Evolutionary conservation across 1,140 invertebrate species (phyloP), one percentile per base, ranked within the genome.

Genomic region (Mamestra configurata): DNA sequence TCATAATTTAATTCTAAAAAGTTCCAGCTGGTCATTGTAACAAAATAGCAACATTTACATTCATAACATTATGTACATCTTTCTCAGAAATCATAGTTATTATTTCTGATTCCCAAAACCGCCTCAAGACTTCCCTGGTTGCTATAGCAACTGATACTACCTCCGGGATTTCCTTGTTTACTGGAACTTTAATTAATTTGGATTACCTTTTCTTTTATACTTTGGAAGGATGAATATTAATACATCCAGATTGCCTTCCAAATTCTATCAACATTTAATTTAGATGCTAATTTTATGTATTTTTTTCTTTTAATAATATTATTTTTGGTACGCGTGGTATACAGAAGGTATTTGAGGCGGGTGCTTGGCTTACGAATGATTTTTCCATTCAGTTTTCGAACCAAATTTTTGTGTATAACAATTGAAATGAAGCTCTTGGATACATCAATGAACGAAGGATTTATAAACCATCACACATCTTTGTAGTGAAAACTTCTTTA

Each of bases 221-320:
- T 73, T 73, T 13, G 31, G 43, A 55, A 37, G 18, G 27, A 73
- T 73, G 70, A 73, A 73, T 73, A 73, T 73, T 57, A 73, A 73
- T 57, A 73, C 55, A 73, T 73, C 70, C 70, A 37, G 51, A 73
- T 73, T 73, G 70, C 49, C 49, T 55, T 73, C 27, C 15, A 73
- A 55, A 73, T 70, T 73, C 70, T 73, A 73, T 73, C 51, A 55
- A 55, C 51, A 73, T 73, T 73, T 73, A 73, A 73, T 73, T 73
- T 73, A 73, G 35, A 73, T 73, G 70, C 51, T 37, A 73, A 73
- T 73, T 73, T 73, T 55, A n/a, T 37, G 8, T 31, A 31, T 64
- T 64, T 64, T 64, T 27, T 31, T 31, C 27, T 61, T 61, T 64
- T 22, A 7, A 66, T 66, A 66, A 66, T 40, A 4, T 66, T 66